Base-by-base conservation (phyloP, 2,888 invertebrate genomes). In the Drosophila siamana region DNA sequence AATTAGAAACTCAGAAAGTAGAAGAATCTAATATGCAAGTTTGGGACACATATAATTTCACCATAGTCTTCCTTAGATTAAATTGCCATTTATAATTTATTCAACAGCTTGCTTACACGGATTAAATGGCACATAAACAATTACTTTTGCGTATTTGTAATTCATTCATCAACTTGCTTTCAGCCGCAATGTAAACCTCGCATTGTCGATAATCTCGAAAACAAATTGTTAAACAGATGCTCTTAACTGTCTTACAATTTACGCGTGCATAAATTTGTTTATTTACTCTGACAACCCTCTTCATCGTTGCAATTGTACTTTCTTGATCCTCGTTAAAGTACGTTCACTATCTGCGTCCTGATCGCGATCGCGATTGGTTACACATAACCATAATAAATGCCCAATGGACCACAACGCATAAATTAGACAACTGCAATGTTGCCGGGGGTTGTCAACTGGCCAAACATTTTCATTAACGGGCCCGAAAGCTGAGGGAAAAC, bases 381-480 rank as follows among this genome's bases (percentile, higher is more conserved):
- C 77, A 76, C 67, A 74, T 30, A 13, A 61, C 38, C 59, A 55
- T 46, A 65, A 54, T 15, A 26, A 41, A 82, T 72, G 57, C 62
- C 30, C 83, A 82, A 82, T 83, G 78, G 52, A 44, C 72, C 86
- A 55, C 66, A 72, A 59, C 74, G 77, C 88, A 88, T 85, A 85
- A 85, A 85, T 85, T 83, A 83, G 51, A 15, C 44, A 40, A 55
- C 33, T 51, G 28, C 15, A 9, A 24, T 40, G 19, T 4, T 9
- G 19, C 0, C 55, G 15, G n/a, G 69, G 63, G 68, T 57, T 73
- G 76, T 62, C 66, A 73, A 65, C 54, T 62, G 54, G 36, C 7
- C 6, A 47, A 71, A 80, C 84, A 67, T 76, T 75, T 85, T 74
- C 76, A 86, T 84, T 80, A 85, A 74, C 62, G 44, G 65, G 52